Evolutionary conservation across 2,888 invertebrate species (phyloP).

Genomic region (Scaptomyza reducta): DNA sequence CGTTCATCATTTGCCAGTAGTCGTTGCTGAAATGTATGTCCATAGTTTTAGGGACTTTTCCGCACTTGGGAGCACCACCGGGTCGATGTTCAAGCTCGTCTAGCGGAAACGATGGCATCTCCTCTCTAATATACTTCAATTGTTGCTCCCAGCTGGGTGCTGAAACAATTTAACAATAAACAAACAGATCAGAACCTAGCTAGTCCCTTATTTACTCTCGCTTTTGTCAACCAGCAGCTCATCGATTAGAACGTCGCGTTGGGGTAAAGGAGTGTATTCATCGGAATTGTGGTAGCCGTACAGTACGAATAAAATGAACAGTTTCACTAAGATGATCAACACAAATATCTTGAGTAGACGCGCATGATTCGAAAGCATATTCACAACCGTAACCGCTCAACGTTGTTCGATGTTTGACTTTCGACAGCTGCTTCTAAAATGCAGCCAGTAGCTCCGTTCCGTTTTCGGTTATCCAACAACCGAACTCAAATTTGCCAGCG

Average conservation of each 20-base stretch:
- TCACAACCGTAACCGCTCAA: slow-evolving; percentile 2
- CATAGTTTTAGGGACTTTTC: slow-evolving; percentile 88
- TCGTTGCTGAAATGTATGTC: slow-evolving; percentile 95
- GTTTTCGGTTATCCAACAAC: slow-evolving; percentile 1
- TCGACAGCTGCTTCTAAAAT: slow-evolving; percentile 7
- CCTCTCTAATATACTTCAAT: slow-evolving; percentile 46
- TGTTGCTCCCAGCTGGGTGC: slow-evolving; percentile 40
- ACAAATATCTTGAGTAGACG: slow-evolving; percentile 28
- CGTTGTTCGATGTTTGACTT: slow-evolving; percentile 26
- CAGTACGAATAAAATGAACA: slow-evolving; percentile 29
- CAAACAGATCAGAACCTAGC: not conserved
- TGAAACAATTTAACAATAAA: slow-evolving; percentile 1
- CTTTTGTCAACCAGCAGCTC: slow-evolving; percentile 44
- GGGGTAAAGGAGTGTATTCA: not conserved
- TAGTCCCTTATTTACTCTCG: slow-evolving; percentile 16
- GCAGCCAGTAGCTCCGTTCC: slow-evolving; percentile 8
- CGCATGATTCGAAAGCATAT: slow-evolving; percentile 29
- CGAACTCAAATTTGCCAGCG: not conserved
- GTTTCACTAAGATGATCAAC: slow-evolving; percentile 27
- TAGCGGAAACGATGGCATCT: slow-evolving; percentile 62
- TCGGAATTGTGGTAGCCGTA: slow-evolving; percentile 1
- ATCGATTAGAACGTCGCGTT: slow-evolving; percentile 9
- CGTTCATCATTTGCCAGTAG: slow-evolving; percentile 94
- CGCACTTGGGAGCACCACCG: slow-evolving; percentile 18
- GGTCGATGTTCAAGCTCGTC: slow-evolving; percentile 37